Percentiles rank a stretch among this genome's conserved stretches.
Evolutionary conservation across 1,140 invertebrate genomes (phyloP).

Genomic region (Aporrectodea caliginosa): DNA sequence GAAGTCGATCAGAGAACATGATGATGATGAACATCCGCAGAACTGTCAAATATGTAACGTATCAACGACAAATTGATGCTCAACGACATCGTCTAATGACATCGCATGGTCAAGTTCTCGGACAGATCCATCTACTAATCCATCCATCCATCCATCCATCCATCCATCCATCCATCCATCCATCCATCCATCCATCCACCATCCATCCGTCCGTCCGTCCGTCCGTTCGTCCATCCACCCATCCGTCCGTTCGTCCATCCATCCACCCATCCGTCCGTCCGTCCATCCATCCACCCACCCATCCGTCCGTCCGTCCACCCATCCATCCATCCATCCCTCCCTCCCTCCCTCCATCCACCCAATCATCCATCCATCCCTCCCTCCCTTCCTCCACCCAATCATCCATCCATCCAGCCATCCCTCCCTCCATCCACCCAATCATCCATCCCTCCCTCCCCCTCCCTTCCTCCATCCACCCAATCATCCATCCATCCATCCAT

Average conservation of each 20-base stretch:
- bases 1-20: background rate
- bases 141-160: constrained; percentile 13
- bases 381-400: background rate
- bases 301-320: too few species aligned
- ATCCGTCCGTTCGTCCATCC: too few species aligned
- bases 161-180: background rate
- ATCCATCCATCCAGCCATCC: constrained; percentile 1
- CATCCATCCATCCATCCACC: constrained; percentile 1
- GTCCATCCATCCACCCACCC: too few species aligned
- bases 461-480: background rate
- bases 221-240: too few species aligned
- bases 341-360: too few species aligned
- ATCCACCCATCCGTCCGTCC: too few species aligned
- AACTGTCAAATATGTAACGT: background rate
- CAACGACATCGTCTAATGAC: background rate
- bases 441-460: background rate
- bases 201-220: too few species aligned
- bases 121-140: background rate
- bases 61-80: background rate
- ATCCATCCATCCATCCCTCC: too few species aligned
- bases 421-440: constrained; percentile 9
- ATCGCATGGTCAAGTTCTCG: background rate
- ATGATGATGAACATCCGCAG: background rate
- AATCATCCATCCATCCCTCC: too few species aligned
- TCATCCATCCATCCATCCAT: background rate